A percentile compares a stretch with the other conserved stretches of the same genome.
These are phyloP conservation scores for Drosophila auraria DNA, from an alignment of 1,140 invertebrate genomes.

Conservation along the genomic window DNA sequence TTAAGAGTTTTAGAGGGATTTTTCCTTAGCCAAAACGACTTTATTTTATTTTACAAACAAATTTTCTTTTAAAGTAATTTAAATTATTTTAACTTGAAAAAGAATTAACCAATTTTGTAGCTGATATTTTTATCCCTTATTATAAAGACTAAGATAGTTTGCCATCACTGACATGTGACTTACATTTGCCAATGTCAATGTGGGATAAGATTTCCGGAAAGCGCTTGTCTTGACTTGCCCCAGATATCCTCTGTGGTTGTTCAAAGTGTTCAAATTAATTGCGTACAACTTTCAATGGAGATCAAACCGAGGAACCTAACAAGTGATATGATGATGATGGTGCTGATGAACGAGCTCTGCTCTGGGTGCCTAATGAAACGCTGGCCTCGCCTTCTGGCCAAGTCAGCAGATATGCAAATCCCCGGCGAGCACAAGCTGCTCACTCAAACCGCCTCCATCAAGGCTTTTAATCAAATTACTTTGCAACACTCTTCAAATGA, in stretches of 20 bases:
- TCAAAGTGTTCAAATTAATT: conserved; percentile 75
- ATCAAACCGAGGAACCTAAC: conserved; percentile 7
- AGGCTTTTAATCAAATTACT: conserved; percentile 81
- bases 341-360: conserved; percentile 48
- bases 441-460: conserved; percentile 24
- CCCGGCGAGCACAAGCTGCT: conserved; percentile 18
- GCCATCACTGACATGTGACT: conserved; percentile 28
- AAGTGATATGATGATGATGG: conserved; percentile 38
- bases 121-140: too few relatives aligned
- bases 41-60: too few relatives aligned
- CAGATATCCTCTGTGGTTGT: conserved; percentile 32
- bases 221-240: conserved; percentile 22
- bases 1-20: too few relatives aligned
- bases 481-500: conserved; percentile 45
- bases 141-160: too few relatives aligned
- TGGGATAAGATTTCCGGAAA: conserved; percentile 12
- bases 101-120: neutral
- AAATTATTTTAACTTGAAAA: neutral
- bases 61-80: too few relatives aligned
- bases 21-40: too few relatives aligned
- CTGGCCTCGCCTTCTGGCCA: conserved; percentile 34
- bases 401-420: conserved; percentile 77
- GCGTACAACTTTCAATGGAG: conserved; percentile 41
- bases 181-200: conserved; percentile 64
- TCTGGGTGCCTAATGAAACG: conserved; percentile 49